Evolutionary conservation across 2,888 invertebrate genomes (phyloP).

Genomic region (Creontiades dilutus): DNA sequence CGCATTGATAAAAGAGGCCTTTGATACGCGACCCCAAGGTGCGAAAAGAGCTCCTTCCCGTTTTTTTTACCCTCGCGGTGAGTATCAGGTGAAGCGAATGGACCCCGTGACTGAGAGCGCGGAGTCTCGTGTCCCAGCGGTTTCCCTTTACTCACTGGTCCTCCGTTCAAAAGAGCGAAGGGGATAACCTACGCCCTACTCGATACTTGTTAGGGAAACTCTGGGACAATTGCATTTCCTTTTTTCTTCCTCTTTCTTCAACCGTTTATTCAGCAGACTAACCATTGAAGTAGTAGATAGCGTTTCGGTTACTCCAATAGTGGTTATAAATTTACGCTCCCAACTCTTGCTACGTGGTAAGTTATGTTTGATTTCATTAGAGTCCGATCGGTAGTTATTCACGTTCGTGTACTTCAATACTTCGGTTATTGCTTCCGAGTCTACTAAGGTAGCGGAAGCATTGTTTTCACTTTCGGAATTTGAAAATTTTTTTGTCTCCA

Average conservation of each 20-base stretch:
- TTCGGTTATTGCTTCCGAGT: too few relatives aligned
- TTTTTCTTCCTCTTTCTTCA: neutral
- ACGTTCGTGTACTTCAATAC: too few relatives aligned
- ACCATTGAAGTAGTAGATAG: neutral
- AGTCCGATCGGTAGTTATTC: too few relatives aligned
- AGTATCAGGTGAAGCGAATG: conserved; percentile 30
- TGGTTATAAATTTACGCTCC: too few relatives aligned
- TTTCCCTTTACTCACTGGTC: neutral
- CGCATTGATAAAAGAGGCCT: conserved; percentile 30
- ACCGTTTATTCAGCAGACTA: neutral
- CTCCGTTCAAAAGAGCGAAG: neutral
- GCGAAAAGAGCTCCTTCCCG: conserved; percentile 12
- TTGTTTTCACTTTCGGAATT: too few relatives aligned
- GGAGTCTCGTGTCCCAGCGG: conserved; percentile 25
- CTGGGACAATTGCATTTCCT: neutral
- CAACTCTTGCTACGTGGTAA: too few relatives aligned
- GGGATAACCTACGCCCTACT: conserved; percentile 10
- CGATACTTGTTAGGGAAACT: conserved; percentile 21
- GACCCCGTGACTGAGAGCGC: neutral
- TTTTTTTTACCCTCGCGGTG: conserved; percentile 12
- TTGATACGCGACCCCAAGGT: neutral
- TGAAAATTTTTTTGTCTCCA: too few relatives aligned
- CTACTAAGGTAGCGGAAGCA: too few relatives aligned
- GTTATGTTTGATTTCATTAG: too few relatives aligned
- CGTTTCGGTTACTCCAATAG: neutral